Base-by-base conservation (phyloP, 2,888 invertebrate genomes). In the Sinohyriopsis cumingii region DNA sequence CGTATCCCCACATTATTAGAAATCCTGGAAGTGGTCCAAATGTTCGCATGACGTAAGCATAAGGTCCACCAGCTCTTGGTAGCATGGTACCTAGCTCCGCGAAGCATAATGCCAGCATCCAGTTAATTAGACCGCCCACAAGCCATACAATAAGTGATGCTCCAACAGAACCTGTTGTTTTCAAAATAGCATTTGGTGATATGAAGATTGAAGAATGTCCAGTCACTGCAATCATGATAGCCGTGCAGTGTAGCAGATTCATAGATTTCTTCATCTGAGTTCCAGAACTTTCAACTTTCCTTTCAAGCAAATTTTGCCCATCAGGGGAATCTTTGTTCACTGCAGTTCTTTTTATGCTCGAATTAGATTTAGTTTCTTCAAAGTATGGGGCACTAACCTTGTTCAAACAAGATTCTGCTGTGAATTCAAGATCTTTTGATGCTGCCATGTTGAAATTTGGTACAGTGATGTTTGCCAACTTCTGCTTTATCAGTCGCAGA, bases 111-210 rank as follows among this genome's bases (percentile, higher is more conserved):
- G 95, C 83, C 45, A 78, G 71, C 7, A 78, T 78, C 24, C 85
- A 59, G 62, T 87, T 86, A 89, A 98, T 93, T 89, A 96, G 91
- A 86, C 98, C 98, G 91, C 97, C 97, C 87, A 95, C 93, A 92
- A 95, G 94, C 98, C 98, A 98, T 89, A 97, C 94, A 90, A 97
- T 93, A 92, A 98, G 95, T 92, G 96, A 96, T 91, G 96, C 93
- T 91, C 96, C 97, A 91, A 97, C 95, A 90, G 97, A 98, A 91
- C 95, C 95, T 0, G 95, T 93, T 80, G 93, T 92, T 80, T 92
- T 90, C 90, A 98, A 92, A 90, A 98, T 94, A 91, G 96, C 96
- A 91, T 96, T 95, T 91, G 98, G 97, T 92, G 97, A 97, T 91
- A 98, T 96, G 93, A 98, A 98, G 91, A 98, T 97, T 15, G 86